Conservation (phyloP, 2,888 invertebrate species). For the Bombyx huttoni region DNA sequence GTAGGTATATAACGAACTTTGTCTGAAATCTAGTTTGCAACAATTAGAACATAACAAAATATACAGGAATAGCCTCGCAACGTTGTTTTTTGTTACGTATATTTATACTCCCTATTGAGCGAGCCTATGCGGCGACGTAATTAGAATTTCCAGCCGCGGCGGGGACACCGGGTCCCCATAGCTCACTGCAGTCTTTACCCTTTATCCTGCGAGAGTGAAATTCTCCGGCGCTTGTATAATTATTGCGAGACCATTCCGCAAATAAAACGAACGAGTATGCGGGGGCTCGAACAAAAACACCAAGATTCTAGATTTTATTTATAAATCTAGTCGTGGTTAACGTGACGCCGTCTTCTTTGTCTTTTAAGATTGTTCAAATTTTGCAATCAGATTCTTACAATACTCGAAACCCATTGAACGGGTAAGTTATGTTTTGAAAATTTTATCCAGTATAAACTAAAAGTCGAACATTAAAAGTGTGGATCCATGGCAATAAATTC, state of each 20-base stretch:
- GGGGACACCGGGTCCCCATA: conserved; percentile 17
- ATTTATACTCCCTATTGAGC: conserved; percentile 10
- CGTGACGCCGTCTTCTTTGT: not conserved
- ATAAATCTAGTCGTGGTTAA: not conserved
- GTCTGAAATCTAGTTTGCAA: not conserved
- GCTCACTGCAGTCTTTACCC: conserved; percentile 15
- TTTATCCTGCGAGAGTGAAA: conserved; percentile 18
- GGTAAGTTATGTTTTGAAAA: conserved; percentile 11
- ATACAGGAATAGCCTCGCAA: not conserved
- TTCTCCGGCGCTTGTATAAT: conserved; percentile 22
- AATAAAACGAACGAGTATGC: conserved; percentile 15
- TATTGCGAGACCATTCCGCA: conserved; percentile 14
- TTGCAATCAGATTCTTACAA: not conserved
- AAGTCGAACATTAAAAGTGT: conserved; percentile 37
- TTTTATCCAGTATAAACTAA: conserved; percentile 11
- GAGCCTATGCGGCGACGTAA: conserved; percentile 19
- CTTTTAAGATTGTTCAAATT: not conserved
- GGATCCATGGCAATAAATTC: conserved; percentile 37
- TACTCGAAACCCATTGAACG: conserved; percentile 2
- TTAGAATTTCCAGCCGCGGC: conserved; percentile 22
- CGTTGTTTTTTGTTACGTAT: conserved; percentile 7
- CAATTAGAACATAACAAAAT: not conserved
- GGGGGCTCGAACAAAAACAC: not conserved
- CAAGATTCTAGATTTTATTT: not conserved
- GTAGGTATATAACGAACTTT: not conserved